phyloP scores from a whole-genome alignment of 1,140 invertebrate genomes.

The Drosophila santomea region DNA sequence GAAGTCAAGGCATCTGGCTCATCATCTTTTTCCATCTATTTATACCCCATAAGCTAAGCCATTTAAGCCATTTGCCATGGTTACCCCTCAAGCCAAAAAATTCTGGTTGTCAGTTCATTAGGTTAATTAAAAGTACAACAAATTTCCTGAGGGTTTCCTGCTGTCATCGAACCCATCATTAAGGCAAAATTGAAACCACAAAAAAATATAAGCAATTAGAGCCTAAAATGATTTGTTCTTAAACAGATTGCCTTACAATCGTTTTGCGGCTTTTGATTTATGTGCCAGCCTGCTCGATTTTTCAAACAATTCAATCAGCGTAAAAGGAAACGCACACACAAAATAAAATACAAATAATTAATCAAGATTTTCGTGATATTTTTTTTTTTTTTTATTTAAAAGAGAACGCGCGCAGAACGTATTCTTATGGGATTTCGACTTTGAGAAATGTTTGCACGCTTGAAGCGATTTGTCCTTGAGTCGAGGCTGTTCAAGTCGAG shows the following conservation, averaged over 20 bases:
- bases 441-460: constrained; percentile 64
- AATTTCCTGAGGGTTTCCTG: constrained; percentile 51
- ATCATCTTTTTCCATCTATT: constrained; percentile 30
- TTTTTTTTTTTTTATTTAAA: constrained; percentile 29
- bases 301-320: constrained; percentile 71
- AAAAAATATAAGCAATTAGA: constrained; percentile 55
- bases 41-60: constrained; percentile 25
- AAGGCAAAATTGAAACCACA: constrained; percentile 31
- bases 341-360: constrained; percentile 41
- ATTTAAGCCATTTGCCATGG: constrained; percentile 38
- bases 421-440: constrained; percentile 18
- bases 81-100: constrained; percentile 11
- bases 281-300: constrained; percentile 42
- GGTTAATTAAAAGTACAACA: constrained; percentile 77
- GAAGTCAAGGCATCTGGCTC: constrained; percentile 9
- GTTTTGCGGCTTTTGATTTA: constrained; percentile 62
- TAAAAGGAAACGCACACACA: constrained; percentile 13
- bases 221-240: constrained; percentile 40
- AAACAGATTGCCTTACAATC: constrained; percentile 66
- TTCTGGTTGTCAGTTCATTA: constrained; percentile 58
- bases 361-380: constrained; percentile 28
- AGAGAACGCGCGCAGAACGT: constrained; percentile 43
- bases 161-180: constrained; percentile 70
- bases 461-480: constrained; percentile 77
- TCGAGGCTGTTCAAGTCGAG: constrained; percentile 66